These are phyloP conservation scores for Embidobia sp. DNA, from an alignment of 2,888 invertebrate genomes.

Conservation along the genomic window DNA sequence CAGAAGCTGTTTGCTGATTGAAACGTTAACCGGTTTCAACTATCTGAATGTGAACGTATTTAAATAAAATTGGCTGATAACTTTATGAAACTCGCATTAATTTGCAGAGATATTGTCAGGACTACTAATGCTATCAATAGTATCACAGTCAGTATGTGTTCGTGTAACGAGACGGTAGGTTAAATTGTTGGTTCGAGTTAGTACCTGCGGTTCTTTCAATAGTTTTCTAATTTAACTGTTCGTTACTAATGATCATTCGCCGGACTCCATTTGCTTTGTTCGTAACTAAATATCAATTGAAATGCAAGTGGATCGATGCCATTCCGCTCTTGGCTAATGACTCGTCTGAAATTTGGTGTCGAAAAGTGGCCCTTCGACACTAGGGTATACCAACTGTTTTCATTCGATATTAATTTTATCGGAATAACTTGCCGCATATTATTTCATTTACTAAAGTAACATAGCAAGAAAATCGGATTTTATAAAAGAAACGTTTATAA, in stretches of 20 bases:
- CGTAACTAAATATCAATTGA: conserved; percentile 60
- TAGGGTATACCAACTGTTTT: conserved; percentile 11
- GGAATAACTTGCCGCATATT: no score
- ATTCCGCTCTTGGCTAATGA: conserved; percentile 44
- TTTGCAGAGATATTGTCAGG: conserved; percentile 47
- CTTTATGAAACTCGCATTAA: conserved; percentile 47
- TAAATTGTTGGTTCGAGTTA: conserved; percentile 49
- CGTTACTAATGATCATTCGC: conserved; percentile 57
- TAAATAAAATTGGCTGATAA: conserved; percentile 40
- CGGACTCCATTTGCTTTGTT: conserved; percentile 52
- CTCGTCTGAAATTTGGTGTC: conserved; percentile 50
- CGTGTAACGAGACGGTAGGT: conserved; percentile 26
- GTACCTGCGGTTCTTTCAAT: conserved; percentile 56
- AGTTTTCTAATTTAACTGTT: conserved; percentile 61
- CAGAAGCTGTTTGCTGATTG: no score
- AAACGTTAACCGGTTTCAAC: no score
- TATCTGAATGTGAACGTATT: no score
- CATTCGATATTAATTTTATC: conserved; percentile 18
- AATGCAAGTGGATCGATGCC: conserved; percentile 55
- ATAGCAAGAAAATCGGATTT: no score
- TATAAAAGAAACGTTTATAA: no score
- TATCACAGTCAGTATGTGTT: conserved; percentile 19
- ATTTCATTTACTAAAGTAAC: no score
- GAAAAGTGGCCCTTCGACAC: conserved; percentile 43
- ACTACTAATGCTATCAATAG: conserved; percentile 28